A percentile compares a stretch with the other conserved stretches of the same genome.
Conservation (phyloP, 1,140 invertebrate species). For the Harlomillsia oculata region DNA sequence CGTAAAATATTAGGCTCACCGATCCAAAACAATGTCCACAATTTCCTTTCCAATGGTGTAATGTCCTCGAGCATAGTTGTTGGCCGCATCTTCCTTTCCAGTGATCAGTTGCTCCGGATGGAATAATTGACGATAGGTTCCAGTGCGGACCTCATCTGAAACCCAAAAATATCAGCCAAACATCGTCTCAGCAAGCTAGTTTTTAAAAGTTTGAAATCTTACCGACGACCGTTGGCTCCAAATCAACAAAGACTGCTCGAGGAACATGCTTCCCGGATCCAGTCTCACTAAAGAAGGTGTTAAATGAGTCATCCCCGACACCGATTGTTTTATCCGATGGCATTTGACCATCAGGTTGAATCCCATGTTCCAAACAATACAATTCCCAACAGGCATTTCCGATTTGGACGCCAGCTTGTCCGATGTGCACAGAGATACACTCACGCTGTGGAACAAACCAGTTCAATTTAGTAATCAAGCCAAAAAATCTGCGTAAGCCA, state of each 20-base stretch:
- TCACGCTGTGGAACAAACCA: conserved; percentile 49
- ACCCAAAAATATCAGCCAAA: no score
- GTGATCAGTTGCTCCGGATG: conserved; percentile 76
- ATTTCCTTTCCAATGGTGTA: conserved; percentile 70
- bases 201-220: no score
- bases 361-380: conserved; percentile 57
- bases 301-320: conserved; percentile 57
- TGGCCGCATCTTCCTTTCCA: conserved; percentile 76
- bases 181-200: no score
- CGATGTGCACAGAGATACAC: conserved; percentile 57
- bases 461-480: no score
- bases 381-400: conserved; percentile 79
- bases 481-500: no score
- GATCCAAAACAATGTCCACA: conserved; percentile 40
- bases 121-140: conserved; percentile 73
- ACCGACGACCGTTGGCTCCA: conserved; percentile 70
- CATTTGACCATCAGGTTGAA: conserved; percentile 47
- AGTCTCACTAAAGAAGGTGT: conserved; percentile 62
- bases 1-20: no score
- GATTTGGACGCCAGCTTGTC: conserved; percentile 71
- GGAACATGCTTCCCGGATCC: conserved; percentile 56
- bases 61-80: conserved; percentile 80
- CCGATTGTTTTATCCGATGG: conserved; percentile 41
- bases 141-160: conserved; percentile 69
- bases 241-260: conserved; percentile 68